phyloP scores from a whole-genome alignment of 2,797 vertebrate species.

The Podarcis lilfordi region DNA sequence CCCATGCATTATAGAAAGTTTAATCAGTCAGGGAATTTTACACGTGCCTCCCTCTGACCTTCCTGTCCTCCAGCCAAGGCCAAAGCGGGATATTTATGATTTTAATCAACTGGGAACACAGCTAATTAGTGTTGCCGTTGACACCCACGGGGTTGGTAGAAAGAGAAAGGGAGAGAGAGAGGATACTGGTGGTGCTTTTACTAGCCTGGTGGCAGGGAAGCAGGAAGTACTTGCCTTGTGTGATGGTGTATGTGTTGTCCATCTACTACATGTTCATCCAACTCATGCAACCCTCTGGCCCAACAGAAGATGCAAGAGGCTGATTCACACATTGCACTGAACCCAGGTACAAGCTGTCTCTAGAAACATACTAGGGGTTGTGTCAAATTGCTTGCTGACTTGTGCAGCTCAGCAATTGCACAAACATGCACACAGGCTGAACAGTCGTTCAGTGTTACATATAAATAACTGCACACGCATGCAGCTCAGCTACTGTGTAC shows the following conservation, averaged over 20 bases:
- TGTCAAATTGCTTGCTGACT: too few species aligned
- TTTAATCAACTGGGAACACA: slow-evolving; percentile 75
- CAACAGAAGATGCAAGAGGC: not conserved
- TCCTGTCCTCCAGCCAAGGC: slow-evolving; percentile 38
- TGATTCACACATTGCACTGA: too few species aligned
- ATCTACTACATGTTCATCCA: too few species aligned
- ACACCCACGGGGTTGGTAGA: slow-evolving; percentile 60
- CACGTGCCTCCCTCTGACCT: slow-evolving; percentile 58
- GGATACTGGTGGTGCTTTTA: slow-evolving; percentile 31
- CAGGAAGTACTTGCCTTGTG: not conserved
- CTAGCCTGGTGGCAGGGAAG: slow-evolving; percentile 15
- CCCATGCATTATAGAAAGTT: slow-evolving; percentile 47
- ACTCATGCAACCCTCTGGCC: not conserved
- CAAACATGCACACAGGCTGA: too few species aligned
- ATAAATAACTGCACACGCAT: too few species aligned
- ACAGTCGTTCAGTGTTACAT: too few species aligned
- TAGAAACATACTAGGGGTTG: too few species aligned
- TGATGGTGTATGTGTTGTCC: not conserved
- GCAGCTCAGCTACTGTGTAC: too few species aligned
- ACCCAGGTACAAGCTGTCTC: too few species aligned
- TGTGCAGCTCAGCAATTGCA: too few species aligned
- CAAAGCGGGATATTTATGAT: slow-evolving; percentile 76
- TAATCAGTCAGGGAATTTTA: slow-evolving; percentile 71
- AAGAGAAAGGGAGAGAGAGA: slow-evolving; percentile 17
- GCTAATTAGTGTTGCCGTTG: slow-evolving; percentile 72